Conservation (phyloP, 2,797 vertebrate genomes). For the Gobionotothen gibberifrons region DNA sequence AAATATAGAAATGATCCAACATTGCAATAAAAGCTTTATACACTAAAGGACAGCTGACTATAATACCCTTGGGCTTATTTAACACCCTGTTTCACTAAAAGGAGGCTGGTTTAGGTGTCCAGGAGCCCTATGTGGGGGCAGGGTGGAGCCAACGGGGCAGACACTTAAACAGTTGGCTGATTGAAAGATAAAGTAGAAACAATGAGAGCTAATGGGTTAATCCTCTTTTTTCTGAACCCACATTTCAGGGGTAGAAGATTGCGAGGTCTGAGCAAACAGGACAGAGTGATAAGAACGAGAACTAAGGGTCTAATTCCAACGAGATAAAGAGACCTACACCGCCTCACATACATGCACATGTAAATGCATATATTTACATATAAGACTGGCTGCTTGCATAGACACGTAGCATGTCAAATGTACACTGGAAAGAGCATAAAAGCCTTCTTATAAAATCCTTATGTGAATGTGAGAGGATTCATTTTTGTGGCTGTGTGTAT, state of each 20-base stretch:
- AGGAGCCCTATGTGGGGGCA: background rate
- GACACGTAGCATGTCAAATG: background rate
- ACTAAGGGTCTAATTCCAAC: constrained; percentile 86
- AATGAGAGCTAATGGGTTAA: constrained; percentile 78
- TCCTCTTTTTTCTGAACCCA: constrained; percentile 62
- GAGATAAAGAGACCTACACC: constrained; percentile 75
- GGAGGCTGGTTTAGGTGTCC: constrained; percentile 28
- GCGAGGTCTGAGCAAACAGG: constrained; percentile 83
- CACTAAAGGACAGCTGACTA: constrained; percentile 6
- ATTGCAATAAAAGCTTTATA: constrained; percentile 9
- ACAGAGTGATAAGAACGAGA: constrained; percentile 78
- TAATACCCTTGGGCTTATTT: constrained; percentile 39
- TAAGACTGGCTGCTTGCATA: background rate
- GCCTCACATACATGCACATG: constrained; percentile 36
- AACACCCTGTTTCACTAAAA: constrained; percentile 64
- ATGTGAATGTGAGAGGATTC: constrained; percentile 2
- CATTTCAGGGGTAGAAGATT: constrained; percentile 72
- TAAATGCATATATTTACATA: constrained; percentile 8
- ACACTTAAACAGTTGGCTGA: constrained; percentile 42
- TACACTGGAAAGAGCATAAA: background rate
- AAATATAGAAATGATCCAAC: constrained; percentile 8
- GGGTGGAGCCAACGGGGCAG: constrained; percentile 15
- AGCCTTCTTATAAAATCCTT: background rate
- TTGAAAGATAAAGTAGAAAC: constrained; percentile 53
- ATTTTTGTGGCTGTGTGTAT: background rate